Percentiles rank a stretch among this genome's conserved stretches.
Evolutionary conservation across 2,113 vertebrate genomes (phyloP).

Genomic region (Henicopernis longicauda): DNA sequence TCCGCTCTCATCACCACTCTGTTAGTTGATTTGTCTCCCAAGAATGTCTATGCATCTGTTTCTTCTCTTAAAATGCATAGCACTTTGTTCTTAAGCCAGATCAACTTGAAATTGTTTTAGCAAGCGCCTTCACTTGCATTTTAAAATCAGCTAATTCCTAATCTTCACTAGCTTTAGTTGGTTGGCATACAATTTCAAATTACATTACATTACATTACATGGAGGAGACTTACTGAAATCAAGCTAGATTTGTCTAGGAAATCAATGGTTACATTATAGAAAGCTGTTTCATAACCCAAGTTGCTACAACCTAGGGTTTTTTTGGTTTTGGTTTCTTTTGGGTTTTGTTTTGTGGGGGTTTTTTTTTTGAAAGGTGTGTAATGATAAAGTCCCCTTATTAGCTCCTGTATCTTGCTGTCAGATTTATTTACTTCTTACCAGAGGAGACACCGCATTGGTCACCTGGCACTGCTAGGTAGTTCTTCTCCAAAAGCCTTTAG

Average conservation of each 20-base stretch:
- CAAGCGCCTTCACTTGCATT: neutral
- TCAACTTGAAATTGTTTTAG: neutral
- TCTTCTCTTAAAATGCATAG: neutral
- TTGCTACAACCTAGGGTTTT: neutral
- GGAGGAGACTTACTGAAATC: neutral
- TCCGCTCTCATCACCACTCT: neutral
- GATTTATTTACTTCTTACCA: neutral
- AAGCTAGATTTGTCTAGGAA: neutral
- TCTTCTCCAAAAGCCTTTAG: neutral
- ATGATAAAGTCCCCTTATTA: neutral
- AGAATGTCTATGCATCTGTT: neutral
- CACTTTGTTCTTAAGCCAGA: neutral
- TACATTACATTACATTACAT: neutral
- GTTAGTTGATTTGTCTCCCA: neutral
- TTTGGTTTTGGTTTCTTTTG: neutral
- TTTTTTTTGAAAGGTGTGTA: neutral
- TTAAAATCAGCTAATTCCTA: neutral
- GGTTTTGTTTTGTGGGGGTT: neutral
- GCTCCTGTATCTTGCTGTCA: neutral
- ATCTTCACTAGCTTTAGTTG: neutral
- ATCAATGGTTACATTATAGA: neutral
- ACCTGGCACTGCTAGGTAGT: neutral
- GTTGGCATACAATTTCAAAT: neutral
- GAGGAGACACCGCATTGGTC: neutral
- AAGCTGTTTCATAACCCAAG: neutral